These are phyloP conservation scores for Ormyrus thymus DNA, from an alignment of 2,888 invertebrate genomes.

Conservation along the genomic window DNA sequence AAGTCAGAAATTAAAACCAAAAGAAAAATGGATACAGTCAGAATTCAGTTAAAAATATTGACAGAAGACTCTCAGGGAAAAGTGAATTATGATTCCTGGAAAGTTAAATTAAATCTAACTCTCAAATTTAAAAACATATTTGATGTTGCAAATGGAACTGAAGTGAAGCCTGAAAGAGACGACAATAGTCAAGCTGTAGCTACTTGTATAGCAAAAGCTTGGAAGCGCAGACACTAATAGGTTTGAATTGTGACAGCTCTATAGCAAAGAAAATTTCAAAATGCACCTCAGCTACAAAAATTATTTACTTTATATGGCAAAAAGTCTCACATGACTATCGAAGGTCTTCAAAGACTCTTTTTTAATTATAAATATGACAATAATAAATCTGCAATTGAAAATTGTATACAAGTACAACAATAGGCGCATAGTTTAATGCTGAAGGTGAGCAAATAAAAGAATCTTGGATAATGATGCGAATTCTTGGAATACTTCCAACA, in stretches of 20 bases:
- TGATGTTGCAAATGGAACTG: slow-evolving; percentile 56
- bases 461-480: slow-evolving; percentile 59
- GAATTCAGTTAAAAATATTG: too few relatives aligned
- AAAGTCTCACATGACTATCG: too few relatives aligned
- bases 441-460: slow-evolving; percentile 58
- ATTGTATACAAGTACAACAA: too few relatives aligned
- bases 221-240: slow-evolving; percentile 61
- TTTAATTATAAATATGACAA: too few relatives aligned
- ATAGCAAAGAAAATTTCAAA: slow-evolving; percentile 60
- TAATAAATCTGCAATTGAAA: too few relatives aligned
- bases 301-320: too few relatives aligned
- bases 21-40: too few relatives aligned
- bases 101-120: slow-evolving; percentile 60
- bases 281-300: slow-evolving; percentile 57
- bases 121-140: slow-evolving; percentile 59
- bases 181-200: too few relatives aligned
- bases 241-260: slow-evolving; percentile 59
- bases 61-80: slow-evolving; percentile 57
- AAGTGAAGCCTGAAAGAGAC: slow-evolving; percentile 43
- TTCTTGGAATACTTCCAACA: slow-evolving; percentile 57
- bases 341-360: too few relatives aligned
- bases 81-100: slow-evolving; percentile 61
- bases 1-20: too few relatives aligned
- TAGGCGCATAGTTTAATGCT: too few relatives aligned
- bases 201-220: too few relatives aligned